Evolutionary conservation across 2,113 vertebrate species (phyloP).

Genomic region (Gobio gobio): DNA sequence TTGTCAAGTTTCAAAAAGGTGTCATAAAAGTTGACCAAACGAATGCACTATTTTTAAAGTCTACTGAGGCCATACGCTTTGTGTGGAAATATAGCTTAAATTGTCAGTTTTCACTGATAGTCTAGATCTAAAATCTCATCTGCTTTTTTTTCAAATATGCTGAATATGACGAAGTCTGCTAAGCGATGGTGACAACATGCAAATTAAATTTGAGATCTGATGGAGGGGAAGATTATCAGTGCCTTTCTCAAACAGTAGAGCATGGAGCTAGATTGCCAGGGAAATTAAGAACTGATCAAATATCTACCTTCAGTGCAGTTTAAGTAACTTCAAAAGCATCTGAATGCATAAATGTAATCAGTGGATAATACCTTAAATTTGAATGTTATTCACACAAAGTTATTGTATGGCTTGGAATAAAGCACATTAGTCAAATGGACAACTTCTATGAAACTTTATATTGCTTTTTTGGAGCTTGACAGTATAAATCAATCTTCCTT

Average conservation of each 20-base stretch:
- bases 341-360: too few species aligned
- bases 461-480: not conserved
- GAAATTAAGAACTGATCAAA: too few species aligned
- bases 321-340: too few species aligned
- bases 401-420: not conserved
- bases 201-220: too few species aligned
- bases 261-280: too few species aligned
- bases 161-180: too few species aligned
- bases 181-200: too few species aligned
- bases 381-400: not conserved
- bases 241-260: too few species aligned
- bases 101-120: not conserved
- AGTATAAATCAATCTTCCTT: not conserved
- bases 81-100: not conserved
- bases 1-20: not conserved
- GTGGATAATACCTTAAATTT: not conserved
- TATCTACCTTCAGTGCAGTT: too few species aligned
- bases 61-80: not conserved
- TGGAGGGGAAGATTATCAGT: not conserved
- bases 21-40: not conserved
- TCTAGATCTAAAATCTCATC: too few species aligned
- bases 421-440: not conserved
- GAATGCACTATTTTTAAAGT: not conserved
- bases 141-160: too few species aligned
- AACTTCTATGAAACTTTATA: not conserved